A percentile compares a stretch with the other conserved stretches of the same genome.
phyloP scores from a whole-genome alignment of 2,888 invertebrate species.

The Ornithoptera priamus region DNA sequence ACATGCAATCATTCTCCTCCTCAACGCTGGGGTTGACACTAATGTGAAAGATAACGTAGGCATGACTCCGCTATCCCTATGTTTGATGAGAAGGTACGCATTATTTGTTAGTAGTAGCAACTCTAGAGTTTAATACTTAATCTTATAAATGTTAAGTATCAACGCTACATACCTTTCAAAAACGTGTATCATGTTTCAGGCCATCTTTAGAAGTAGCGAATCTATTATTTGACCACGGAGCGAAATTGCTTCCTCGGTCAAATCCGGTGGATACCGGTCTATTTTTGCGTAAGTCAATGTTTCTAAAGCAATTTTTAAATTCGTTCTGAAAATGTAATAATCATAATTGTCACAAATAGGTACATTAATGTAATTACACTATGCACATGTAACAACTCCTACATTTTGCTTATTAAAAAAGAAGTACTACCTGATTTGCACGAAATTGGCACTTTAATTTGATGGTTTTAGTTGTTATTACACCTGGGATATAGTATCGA shows the following conservation, averaged over 20 bases:
- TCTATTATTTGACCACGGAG: conserved; percentile 63
- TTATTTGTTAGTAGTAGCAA: not conserved
- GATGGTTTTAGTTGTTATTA: not conserved
- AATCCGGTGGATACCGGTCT: conserved; percentile 59
- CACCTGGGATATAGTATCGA: not conserved
- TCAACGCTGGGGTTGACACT: conserved; percentile 54
- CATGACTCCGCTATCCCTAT: conserved; percentile 69
- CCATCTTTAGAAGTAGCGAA: conserved; percentile 54
- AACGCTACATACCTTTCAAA: not conserved
- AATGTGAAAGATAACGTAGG: conserved; percentile 64
- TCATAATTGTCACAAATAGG: too few relatives aligned
- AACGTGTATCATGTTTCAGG: conserved; percentile 37
- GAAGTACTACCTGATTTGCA: too few relatives aligned
- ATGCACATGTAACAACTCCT: too few relatives aligned
- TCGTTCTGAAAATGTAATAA: too few relatives aligned
- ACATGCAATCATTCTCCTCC: conserved; percentile 46
- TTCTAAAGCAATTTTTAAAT: not conserved
- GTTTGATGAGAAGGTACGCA: conserved; percentile 62
- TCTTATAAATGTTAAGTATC: not conserved
- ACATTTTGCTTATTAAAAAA: too few relatives aligned
- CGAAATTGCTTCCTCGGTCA: conserved; percentile 48
- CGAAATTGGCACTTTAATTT: too few relatives aligned
- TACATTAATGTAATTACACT: too few relatives aligned
- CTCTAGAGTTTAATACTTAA: too few relatives aligned
- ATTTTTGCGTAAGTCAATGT: conserved; percentile 57